Conservation (phyloP, 2,113 vertebrate genomes). For the Notechis scutatus region DNA sequence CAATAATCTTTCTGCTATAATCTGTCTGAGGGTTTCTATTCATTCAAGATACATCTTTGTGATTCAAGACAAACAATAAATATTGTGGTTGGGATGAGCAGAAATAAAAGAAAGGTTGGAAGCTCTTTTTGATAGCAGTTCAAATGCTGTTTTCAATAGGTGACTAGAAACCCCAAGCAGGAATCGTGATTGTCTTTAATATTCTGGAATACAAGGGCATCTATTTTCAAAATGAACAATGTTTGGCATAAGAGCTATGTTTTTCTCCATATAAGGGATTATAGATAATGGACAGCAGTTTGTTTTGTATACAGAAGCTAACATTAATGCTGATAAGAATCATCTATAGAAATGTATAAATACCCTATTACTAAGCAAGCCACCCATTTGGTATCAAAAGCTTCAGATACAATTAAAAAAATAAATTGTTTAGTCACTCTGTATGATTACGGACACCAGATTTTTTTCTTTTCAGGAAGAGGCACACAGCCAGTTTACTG, state of each 20-base stretch:
- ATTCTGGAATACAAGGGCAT: not conserved
- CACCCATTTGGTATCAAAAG: not conserved
- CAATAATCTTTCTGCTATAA: not conserved
- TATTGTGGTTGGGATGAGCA: not conserved
- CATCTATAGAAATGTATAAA: not conserved
- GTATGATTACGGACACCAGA: not conserved
- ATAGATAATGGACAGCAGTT: not conserved
- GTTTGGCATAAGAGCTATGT: not conserved
- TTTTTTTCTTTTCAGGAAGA: not conserved
- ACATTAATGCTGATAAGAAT: not conserved
- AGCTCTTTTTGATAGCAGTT: not conserved
- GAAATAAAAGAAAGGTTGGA: not conserved
- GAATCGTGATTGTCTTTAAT: not conserved
- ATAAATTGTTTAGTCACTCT: not conserved
- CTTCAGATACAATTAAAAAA: not conserved
- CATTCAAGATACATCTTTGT: slow-evolving; percentile 25
- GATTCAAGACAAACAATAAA: not conserved
- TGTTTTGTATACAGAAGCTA: not conserved
- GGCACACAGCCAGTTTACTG: not conserved
- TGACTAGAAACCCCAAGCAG: not conserved
- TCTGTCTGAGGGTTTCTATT: slow-evolving; percentile 16
- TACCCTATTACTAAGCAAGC: not conserved
- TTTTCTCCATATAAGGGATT: not conserved
- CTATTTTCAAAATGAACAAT: not conserved
- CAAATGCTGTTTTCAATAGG: not conserved